Conservation (phyloP, 2,797 vertebrate genomes). For the Peromyscus aztecus region DNA sequence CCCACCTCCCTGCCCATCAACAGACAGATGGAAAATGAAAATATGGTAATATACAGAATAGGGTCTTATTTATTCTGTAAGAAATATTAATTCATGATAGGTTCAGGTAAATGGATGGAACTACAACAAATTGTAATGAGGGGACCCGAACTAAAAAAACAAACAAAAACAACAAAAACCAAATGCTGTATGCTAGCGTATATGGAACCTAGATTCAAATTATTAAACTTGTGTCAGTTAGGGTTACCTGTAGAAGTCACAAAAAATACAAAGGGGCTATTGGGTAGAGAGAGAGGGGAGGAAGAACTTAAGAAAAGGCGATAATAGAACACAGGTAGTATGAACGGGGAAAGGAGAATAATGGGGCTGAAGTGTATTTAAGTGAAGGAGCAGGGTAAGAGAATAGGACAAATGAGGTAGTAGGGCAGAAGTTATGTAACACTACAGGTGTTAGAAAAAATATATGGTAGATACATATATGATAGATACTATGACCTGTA, state of each 20-base stretch:
- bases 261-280: background rate
- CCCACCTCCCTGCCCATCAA: background rate
- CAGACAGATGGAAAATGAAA: background rate
- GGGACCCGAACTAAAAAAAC: too few species aligned
- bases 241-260: too few species aligned
- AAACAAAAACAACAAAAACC: background rate
- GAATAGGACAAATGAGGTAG: background rate
- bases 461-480: background rate
- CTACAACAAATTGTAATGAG: background rate
- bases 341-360: background rate
- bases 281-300: background rate
- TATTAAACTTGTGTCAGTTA: background rate
- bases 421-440: background rate
- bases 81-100: background rate
- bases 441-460: background rate
- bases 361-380: background rate
- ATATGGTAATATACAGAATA: background rate
- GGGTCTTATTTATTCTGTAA: background rate
- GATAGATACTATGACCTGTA: background rate
- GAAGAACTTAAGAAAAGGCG: background rate
- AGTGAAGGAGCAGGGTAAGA: background rate
- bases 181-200: background rate
- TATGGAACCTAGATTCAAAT: background rate
- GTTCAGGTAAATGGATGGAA: background rate
- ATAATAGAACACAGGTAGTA: background rate